These are phyloP conservation scores for Daubentonia madagascariensis DNA, from an alignment of 2,113 vertebrate genomes.

Conservation along the genomic window DNA sequence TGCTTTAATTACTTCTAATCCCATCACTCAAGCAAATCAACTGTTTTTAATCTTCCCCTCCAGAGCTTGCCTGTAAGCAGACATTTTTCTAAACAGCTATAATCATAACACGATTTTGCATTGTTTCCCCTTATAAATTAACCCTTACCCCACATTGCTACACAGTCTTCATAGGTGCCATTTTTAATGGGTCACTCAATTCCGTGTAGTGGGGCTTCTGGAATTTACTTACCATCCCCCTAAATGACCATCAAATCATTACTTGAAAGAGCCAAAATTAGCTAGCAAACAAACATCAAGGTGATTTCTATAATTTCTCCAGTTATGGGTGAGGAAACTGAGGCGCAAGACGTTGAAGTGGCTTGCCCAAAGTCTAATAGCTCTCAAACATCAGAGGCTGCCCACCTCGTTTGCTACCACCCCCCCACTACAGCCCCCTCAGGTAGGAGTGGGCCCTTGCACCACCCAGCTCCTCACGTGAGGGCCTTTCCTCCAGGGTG, in stretches of 20 bases:
- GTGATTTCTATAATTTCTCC: not conserved
- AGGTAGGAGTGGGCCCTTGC: accelerated
- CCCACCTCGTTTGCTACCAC: not conserved
- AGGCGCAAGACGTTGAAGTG: not conserved
- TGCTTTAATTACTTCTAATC: conserved; percentile 69
- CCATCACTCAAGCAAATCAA: conserved; percentile 56
- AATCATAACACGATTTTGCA: not conserved
- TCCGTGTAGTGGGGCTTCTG: not conserved
- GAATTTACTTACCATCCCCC: not conserved
- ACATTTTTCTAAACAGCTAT: not conserved
- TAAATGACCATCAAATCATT: not conserved
- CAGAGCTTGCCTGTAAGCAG: not conserved
- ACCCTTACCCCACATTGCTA: not conserved
- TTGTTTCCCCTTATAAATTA: not conserved
- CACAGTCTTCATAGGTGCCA: not conserved
- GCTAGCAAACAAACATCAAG: not conserved
- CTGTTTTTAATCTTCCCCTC: conserved; percentile 52
- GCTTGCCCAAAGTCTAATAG: not conserved
- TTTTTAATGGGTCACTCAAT: not conserved
- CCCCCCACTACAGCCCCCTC: too few relatives aligned
- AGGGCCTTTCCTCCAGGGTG: not conserved
- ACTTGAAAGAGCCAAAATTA: not conserved
- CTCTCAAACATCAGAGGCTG: not conserved
- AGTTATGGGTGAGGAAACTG: not conserved
- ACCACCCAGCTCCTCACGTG: accelerated